Conservation (phyloP, 1,140 invertebrate species). For the Marisa cornuarietis region DNA sequence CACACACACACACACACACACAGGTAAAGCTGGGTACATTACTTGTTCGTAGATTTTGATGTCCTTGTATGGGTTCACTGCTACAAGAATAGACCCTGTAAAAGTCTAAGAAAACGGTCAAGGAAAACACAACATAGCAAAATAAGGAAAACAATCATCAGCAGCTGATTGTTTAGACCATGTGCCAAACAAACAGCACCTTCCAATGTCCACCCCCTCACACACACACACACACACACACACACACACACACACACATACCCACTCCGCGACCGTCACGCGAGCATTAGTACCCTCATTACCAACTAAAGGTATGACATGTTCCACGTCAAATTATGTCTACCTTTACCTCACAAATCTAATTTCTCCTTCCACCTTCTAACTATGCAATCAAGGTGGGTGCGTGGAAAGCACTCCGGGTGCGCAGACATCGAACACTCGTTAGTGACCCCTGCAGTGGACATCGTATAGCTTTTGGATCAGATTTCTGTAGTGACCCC, state of each 20-base stretch:
- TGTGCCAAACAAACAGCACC: neutral
- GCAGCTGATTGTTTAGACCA: neutral
- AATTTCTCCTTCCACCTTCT: neutral
- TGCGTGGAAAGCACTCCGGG: neutral
- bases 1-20: constrained; percentile 1
- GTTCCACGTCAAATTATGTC: no score
- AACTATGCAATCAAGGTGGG: neutral
- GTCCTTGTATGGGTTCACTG: constrained; percentile 96
- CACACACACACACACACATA: constrained; percentile 4
- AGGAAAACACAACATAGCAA: constrained; percentile 36
- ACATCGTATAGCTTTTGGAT: no score
- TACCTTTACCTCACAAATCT: no score
- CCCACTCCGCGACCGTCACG: no score
- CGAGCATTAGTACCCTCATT: no score
- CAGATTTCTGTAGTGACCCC: no score
- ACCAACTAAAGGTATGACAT: no score
- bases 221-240: constrained; percentile 7
- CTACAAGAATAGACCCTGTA: constrained; percentile 96
- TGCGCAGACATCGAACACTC: no score
- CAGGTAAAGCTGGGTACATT: constrained; percentile 68
- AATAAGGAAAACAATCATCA: neutral
- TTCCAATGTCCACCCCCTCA: no score
- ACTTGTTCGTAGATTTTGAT: constrained; percentile 79
- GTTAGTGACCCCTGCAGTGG: no score
- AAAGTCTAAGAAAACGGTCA: constrained; percentile 80